phyloP scores from a whole-genome alignment of 1,140 invertebrate genomes.

The Ectropis grisescens region DNA sequence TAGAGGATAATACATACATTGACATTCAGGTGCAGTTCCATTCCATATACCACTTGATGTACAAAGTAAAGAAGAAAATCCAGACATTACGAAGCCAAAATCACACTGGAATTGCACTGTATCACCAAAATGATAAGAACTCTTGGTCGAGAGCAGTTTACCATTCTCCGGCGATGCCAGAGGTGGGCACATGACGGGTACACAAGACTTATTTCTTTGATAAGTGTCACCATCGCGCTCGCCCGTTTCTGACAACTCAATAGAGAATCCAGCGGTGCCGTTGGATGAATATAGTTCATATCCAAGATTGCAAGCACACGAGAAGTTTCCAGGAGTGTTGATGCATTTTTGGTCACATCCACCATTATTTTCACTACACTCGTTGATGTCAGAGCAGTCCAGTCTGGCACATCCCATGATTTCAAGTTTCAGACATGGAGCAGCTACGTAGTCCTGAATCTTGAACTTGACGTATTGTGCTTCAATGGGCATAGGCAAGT shows the following conservation, averaged over 20 bases:
- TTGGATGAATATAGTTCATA: constrained; percentile 92
- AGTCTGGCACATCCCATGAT: constrained; percentile 93
- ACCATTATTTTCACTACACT: constrained; percentile 90
- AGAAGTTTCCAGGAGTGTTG: constrained; percentile 88
- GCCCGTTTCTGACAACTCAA: constrained; percentile 89
- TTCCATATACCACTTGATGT: constrained; percentile 94
- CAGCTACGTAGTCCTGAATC: constrained; percentile 89
- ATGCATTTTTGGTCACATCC: constrained; percentile 95
- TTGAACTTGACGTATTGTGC: constrained; percentile 90
- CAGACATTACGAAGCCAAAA: constrained; percentile 94
- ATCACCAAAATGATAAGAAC: constrained; percentile 91
- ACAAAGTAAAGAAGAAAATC: constrained; percentile 87
- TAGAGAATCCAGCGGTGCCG: constrained; percentile 90
- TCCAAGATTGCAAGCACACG: constrained; percentile 92
- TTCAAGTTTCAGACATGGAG: constrained; percentile 92
- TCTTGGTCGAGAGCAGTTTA: constrained; percentile 85
- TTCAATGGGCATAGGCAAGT: constrained; percentile 92
- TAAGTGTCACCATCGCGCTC: constrained; percentile 88
- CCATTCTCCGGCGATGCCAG: constrained; percentile 91
- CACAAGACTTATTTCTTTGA: constrained; percentile 95
- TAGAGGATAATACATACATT: constrained; percentile 79
- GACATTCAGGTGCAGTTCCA: constrained; percentile 91
- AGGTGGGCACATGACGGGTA: constrained; percentile 90
- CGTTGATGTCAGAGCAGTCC: constrained; percentile 93
- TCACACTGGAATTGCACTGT: constrained; percentile 93